These are phyloP conservation scores for Eulemur albifrons DNA, from an alignment of 2,797 vertebrate species.

Conservation along the genomic window DNA sequence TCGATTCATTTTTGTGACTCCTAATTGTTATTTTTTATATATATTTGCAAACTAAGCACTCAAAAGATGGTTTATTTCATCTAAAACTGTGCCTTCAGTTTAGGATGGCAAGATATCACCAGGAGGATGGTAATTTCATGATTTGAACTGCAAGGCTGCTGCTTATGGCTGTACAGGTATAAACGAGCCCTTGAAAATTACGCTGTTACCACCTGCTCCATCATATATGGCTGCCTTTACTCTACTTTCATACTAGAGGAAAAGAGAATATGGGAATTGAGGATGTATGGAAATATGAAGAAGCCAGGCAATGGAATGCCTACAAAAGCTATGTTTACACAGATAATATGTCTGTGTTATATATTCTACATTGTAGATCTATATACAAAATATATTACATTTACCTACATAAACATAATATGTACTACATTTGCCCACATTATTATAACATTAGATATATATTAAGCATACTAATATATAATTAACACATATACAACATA, in stretches of 20 bases:
- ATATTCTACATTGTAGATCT: background rate
- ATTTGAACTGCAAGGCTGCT: background rate
- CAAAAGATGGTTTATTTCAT: background rate
- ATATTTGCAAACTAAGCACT: background rate
- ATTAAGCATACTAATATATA: background rate
- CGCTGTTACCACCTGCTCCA: background rate
- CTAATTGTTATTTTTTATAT: background rate
- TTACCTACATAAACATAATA: background rate
- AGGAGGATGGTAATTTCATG: background rate
- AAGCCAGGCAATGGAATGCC: background rate
- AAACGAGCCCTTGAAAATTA: background rate
- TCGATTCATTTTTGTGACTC: slow-evolving; percentile 19
- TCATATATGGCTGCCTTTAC: background rate
- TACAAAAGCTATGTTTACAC: background rate
- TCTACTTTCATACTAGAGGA: background rate
- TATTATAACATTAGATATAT: background rate
- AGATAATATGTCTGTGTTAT: background rate
- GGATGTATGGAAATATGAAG: background rate
- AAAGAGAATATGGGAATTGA: background rate
- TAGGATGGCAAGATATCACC: background rate
- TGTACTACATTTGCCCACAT: background rate
- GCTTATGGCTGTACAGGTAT: background rate
- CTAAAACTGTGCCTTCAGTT: background rate
- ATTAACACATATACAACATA: background rate
- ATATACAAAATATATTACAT: background rate